Evolutionary conservation across 2,888 invertebrate species (phyloP).

Genomic region (Slavum lentiscoides): DNA sequence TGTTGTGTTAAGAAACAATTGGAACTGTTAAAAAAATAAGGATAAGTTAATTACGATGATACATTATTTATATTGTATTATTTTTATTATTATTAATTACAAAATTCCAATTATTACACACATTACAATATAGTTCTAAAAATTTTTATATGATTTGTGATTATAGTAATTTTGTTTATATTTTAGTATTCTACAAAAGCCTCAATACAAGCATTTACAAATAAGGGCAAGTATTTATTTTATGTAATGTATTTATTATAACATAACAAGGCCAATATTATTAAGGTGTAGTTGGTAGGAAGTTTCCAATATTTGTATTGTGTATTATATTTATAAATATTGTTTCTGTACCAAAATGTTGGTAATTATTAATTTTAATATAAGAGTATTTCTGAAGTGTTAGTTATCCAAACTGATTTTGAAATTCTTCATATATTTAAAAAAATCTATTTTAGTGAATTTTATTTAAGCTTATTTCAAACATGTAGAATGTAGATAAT

Average conservation of each 20-base stretch:
- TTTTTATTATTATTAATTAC: background rate
- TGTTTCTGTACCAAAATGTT: background rate
- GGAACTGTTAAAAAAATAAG: background rate
- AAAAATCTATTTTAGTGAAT: no score
- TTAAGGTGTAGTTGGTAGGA: background rate
- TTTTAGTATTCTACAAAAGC: conserved; percentile 60
- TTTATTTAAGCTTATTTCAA: no score
- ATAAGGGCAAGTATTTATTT: conserved; percentile 58
- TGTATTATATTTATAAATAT: background rate
- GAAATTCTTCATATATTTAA: no score
- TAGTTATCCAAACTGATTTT: no score
- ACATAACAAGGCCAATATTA: background rate
- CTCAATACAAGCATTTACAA: conserved; percentile 59
- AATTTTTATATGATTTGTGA: background rate
- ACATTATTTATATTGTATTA: no score
- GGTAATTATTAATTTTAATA: background rate
- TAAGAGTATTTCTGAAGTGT: no score
- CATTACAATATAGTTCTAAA: no score
- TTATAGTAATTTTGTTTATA: conserved; percentile 53
- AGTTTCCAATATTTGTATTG: background rate
- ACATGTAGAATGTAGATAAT: no score
- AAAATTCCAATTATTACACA: no score
- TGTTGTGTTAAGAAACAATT: background rate
- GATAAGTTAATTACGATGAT: background rate
- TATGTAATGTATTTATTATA: background rate